Conservation (phyloP, 2,113 vertebrate species). For the Euleptes europaea region DNA sequence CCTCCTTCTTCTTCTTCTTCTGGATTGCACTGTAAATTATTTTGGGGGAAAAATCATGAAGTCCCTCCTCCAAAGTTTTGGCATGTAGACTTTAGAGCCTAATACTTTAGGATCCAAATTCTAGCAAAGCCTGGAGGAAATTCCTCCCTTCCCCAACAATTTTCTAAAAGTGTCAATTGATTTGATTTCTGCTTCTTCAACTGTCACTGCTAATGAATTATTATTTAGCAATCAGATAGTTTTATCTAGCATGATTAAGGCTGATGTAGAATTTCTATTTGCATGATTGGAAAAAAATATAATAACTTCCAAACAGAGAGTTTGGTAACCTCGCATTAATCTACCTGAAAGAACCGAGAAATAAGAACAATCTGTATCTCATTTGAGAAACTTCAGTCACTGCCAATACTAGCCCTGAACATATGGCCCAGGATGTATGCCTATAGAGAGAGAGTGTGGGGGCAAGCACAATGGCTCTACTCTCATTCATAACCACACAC, state of each 20-base stretch:
- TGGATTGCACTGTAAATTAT: background rate
- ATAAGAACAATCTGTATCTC: background rate
- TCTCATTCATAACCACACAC: too few relatives aligned
- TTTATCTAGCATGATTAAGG: slow-evolving; percentile 70
- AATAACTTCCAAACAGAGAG: slow-evolving; percentile 52
- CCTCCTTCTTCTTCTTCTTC: too few relatives aligned
- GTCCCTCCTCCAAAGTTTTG: background rate
- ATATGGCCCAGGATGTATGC: too few relatives aligned
- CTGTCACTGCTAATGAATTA: slow-evolving; percentile 68
- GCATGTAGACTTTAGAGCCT: background rate
- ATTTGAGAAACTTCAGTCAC: background rate
- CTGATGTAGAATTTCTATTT: slow-evolving; percentile 65
- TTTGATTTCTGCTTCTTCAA: slow-evolving; percentile 65
- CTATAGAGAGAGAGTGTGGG: too few relatives aligned
- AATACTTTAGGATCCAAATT: background rate
- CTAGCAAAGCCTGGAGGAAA: slow-evolving; percentile 6
- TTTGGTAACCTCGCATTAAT: slow-evolving; percentile 33
- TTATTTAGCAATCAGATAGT: slow-evolving; percentile 64
- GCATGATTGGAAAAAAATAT: slow-evolving; percentile 69
- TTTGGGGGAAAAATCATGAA: background rate
- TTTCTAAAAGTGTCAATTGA: slow-evolving; percentile 63
- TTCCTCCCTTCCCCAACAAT: slow-evolving; percentile 33
- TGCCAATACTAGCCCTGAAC: background rate
- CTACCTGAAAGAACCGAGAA: background rate
- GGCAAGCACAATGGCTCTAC: too few relatives aligned